These are phyloP conservation scores for Elegia similella DNA, from an alignment of 2,888 invertebrate species.

Conservation along the genomic window DNA sequence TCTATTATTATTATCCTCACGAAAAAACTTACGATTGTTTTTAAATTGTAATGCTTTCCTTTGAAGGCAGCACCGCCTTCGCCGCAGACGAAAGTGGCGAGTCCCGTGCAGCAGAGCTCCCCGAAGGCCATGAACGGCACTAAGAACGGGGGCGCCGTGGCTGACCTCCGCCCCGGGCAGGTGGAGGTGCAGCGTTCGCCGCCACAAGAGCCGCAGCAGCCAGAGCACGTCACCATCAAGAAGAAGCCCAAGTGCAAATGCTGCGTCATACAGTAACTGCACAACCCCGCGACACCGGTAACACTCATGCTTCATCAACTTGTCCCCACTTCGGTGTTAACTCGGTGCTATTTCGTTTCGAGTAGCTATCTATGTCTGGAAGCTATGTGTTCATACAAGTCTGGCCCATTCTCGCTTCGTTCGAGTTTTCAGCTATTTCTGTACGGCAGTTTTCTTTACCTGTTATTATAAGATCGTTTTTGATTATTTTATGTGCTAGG, in stretches of 20 bases:
- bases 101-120: conserved; percentile 56
- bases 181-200: conserved; percentile 89
- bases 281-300: conserved; percentile 41
- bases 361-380: conserved; percentile 24
- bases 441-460: conserved; percentile 37
- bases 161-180: conserved; percentile 69
- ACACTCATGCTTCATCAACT: conserved; percentile 48
- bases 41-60: neutral
- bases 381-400: conserved; percentile 44
- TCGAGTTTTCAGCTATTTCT: conserved; percentile 31
- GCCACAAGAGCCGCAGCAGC: conserved; percentile 89
- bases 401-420: conserved; percentile 37
- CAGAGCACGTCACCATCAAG: conserved; percentile 95
- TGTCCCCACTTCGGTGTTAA: conserved; percentile 51
- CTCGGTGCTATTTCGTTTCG: conserved; percentile 67
- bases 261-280: conserved; percentile 93
- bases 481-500: conserved; percentile 54
- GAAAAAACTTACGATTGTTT: too few relatives aligned
- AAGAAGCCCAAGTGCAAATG: conserved; percentile 98
- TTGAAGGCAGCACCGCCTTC: conserved; percentile 65
- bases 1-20: too few relatives aligned
- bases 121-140: conserved; percentile 72
- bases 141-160: conserved; percentile 69
- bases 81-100: conserved; percentile 60
- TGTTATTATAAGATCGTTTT: conserved; percentile 50